Evolutionary conservation across 2,797 vertebrate genomes (phyloP).

Genomic region (Glossophaga mutica): DNA sequence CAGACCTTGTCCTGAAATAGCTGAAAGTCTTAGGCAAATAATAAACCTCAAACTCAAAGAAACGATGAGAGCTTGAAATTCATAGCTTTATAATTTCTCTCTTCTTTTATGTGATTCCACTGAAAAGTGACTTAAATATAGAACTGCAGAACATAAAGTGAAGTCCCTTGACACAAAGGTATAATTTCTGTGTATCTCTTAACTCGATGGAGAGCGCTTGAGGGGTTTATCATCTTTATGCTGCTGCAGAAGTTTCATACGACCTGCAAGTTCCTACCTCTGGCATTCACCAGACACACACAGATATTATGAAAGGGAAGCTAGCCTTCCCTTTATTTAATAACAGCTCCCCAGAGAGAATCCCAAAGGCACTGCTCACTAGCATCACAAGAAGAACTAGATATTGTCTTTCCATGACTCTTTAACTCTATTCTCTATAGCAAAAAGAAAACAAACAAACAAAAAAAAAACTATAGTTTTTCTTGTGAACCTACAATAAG

Average conservation of each 20-base stretch:
- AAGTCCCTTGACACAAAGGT: background rate
- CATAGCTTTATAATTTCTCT: background rate
- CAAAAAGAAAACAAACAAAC: slow-evolving; percentile 38
- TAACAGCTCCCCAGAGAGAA: slow-evolving; percentile 18
- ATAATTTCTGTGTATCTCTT: background rate
- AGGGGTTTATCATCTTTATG: background rate
- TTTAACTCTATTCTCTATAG: background rate
- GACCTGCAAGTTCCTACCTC: background rate
- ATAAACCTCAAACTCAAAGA: slow-evolving; percentile 38
- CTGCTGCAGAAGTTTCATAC: background rate
- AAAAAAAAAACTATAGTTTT: background rate
- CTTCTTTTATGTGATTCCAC: background rate
- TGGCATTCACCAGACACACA: slow-evolving; percentile 33
- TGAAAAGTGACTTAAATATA: slow-evolving; percentile 25
- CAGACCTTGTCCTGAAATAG: background rate
- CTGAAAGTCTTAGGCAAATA: background rate
- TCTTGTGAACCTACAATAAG: background rate
- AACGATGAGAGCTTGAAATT: background rate
- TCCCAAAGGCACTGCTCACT: background rate
- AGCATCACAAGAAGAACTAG: slow-evolving; percentile 10
- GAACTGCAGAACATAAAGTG: slow-evolving; percentile 29
- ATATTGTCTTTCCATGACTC: background rate
- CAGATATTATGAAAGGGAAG: background rate
- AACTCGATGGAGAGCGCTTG: background rate
- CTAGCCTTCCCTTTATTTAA: slow-evolving; percentile 15